Conservation (phyloP, 2,113 vertebrate species). For the Tringa solitaria region DNA sequence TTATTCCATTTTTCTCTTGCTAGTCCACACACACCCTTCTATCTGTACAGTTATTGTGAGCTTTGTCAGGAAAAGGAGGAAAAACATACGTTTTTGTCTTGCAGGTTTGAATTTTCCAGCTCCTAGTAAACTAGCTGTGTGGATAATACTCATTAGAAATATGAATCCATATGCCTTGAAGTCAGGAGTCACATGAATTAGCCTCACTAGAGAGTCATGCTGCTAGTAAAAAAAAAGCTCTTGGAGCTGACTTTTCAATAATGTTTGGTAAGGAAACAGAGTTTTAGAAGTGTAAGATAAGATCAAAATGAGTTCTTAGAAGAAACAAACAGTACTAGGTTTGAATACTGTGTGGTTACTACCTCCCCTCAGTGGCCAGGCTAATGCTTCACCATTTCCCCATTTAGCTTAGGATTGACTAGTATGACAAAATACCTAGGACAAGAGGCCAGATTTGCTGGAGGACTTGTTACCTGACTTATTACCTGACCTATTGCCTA, state of each 20-base stretch:
- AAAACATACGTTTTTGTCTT: not conserved
- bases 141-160: not conserved
- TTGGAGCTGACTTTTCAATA: not conserved
- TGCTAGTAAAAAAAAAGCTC: not conserved
- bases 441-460: not conserved
- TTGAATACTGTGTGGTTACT: not conserved
- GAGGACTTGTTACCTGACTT: not conserved
- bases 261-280: not conserved
- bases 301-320: not conserved
- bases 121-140: not conserved
- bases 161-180: not conserved
- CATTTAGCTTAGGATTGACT: not conserved
- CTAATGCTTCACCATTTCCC: not conserved
- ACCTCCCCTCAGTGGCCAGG: not conserved
- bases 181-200: not conserved
- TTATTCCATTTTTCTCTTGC: not conserved
- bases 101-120: not conserved
- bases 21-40: not conserved
- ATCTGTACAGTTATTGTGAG: not conserved
- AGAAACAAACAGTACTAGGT: not conserved
- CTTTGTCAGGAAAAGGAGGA: not conserved
- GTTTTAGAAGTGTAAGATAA: not conserved
- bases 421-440: not conserved
- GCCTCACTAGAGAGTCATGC: not conserved
- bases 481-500: not conserved